phyloP scores from a whole-genome alignment of 1,140 invertebrate species.

The Habropoda laboriosa region DNA sequence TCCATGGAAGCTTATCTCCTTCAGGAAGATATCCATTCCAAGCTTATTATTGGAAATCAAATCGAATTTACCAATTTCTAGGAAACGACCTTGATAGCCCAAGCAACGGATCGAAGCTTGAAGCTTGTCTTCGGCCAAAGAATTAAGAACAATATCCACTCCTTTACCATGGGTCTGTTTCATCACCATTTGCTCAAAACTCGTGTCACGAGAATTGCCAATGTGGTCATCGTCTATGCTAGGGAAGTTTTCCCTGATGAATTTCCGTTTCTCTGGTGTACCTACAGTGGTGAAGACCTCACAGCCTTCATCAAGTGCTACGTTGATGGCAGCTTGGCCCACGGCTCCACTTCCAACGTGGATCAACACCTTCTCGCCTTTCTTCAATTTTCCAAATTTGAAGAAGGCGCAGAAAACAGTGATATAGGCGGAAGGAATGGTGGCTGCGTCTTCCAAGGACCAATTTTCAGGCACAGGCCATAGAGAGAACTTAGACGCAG shows the following conservation, averaged over 20 bases:
- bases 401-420: constrained; percentile 93
- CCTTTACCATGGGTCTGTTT: constrained; percentile 84
- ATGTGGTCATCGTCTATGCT: constrained; percentile 86
- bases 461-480: constrained; percentile 93
- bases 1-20: constrained; percentile 91
- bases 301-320: constrained; percentile 86
- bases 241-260: constrained; percentile 86
- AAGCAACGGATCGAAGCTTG: constrained; percentile 91
- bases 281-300: constrained; percentile 88
- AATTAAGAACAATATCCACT: constrained; percentile 91
- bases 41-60: constrained; percentile 85
- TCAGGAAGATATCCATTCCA: constrained; percentile 89
- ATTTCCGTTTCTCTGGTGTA: constrained; percentile 86
- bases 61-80: constrained; percentile 91
- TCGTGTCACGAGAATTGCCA: constrained; percentile 87
- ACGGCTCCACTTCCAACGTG: constrained; percentile 90
- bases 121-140: constrained; percentile 89
- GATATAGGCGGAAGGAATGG: constrained; percentile 92
- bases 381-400: constrained; percentile 81
- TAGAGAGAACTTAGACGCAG: constrained; percentile 84
- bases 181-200: constrained; percentile 88
- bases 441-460: constrained; percentile 93
- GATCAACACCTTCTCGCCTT: constrained; percentile 87
- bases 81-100: constrained; percentile 85
- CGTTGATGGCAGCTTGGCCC: constrained; percentile 89